Base-by-base conservation (phyloP, 2,888 invertebrate species). In the Cataglyphis albicans region DNA sequence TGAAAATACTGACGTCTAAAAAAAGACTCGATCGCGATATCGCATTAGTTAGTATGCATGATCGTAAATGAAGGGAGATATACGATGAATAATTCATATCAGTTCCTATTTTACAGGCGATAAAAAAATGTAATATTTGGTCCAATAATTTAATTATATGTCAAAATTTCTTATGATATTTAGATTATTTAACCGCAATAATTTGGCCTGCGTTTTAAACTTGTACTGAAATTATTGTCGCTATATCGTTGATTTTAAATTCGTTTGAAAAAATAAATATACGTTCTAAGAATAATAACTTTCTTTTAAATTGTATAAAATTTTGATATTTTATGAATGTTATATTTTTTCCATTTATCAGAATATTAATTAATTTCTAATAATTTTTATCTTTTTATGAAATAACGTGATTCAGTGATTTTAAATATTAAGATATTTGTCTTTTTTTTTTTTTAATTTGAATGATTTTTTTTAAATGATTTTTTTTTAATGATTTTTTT, bases 51-150 rank as follows among this genome's bases (percentile, higher is more conserved):
- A 55, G 15, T n/a, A 55, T 35, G 75, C 35, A 12, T 7, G 25
- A 65, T 65, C 12, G 7, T 52, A 52, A 12, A 52, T 38, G 7
- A 35, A 35, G n/a, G 18, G 38, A 38, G 21, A 65, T 65, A 65
- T 63, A 38, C 18, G 12, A 7, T 52, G 25, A 75, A 65, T 75
- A 61, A 61, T 74, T 74, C 61, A 75, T 75, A n/a, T 65, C 7
- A 7, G 1, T 48, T 65, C n/a, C 2, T 52, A 25, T 75, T 18
- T 65, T 38, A 75, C 35, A 75, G 15, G 15, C 44, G 35, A 52
- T 18, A 12, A 48, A 75, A 48, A 35, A 48, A 48, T 75, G 5
- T 35, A 64, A 75, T 63, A 63, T 74, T 35, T 38, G 0, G 32
- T 25, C 6, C 21, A 44, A 12, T 64, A 48, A 75, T 75, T 48